phyloP scores from a whole-genome alignment of 1,140 invertebrate species.

The Andrena cerasifolii region DNA sequence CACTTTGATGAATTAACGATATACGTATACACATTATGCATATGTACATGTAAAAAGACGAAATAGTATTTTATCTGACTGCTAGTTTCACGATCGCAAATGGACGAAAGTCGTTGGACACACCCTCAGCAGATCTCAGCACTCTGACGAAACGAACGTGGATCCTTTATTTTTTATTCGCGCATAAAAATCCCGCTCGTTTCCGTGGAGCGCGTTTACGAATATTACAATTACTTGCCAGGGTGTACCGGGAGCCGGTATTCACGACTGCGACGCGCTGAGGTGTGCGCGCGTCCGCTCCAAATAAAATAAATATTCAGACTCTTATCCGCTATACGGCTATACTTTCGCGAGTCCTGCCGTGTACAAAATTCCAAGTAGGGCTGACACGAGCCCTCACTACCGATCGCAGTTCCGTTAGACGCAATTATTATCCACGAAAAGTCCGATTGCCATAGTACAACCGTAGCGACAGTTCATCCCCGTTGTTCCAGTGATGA shows the following conservation, averaged over 20 bases:
- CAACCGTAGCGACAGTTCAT: constrained; percentile 19
- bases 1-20: constrained; percentile 41
- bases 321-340: too few species aligned
- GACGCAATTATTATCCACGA: not conserved
- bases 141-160: constrained; percentile 64
- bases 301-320: too few species aligned
- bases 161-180: constrained; percentile 70
- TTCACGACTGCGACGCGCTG: too few species aligned
- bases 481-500: constrained; percentile 27
- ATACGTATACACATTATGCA: constrained; percentile 39
- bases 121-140: constrained; percentile 63
- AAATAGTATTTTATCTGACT: constrained; percentile 59
- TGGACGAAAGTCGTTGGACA: constrained; percentile 46
- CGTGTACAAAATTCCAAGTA: not conserved
- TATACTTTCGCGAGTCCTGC: too few species aligned
- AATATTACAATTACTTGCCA: constrained; percentile 5
- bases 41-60: constrained; percentile 31
- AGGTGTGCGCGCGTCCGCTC: too few species aligned
- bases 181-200: constrained; percentile 62
- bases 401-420: not conserved
- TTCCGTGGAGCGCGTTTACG: constrained; percentile 62
- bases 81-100: constrained; percentile 53
- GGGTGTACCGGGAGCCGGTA: not conserved
- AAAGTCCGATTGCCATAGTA: constrained; percentile 27
- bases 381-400: not conserved